These are phyloP conservation scores for Antechinus stuartii DNA, from an alignment of 2,113 vertebrate genomes.

Conservation along the genomic window DNA sequence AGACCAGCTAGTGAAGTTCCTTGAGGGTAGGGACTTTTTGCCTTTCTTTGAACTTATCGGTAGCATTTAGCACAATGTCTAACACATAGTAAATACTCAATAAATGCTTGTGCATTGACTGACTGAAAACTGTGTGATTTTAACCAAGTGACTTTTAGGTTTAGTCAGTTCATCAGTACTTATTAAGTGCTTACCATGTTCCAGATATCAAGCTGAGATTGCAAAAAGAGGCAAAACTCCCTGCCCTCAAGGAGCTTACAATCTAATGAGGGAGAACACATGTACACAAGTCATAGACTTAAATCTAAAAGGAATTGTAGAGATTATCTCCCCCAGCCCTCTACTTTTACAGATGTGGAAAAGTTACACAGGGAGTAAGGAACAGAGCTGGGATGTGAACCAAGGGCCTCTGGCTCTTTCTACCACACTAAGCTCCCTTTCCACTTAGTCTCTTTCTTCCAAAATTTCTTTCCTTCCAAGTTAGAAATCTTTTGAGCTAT, in stretches of 20 bases:
- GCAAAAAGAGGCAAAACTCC: neutral
- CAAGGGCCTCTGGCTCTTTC: neutral
- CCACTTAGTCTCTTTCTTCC: neutral
- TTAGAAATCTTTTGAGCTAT: neutral
- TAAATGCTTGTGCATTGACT: neutral
- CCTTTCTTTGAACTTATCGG: neutral
- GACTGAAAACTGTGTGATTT: neutral
- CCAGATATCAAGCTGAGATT: neutral
- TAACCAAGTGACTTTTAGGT: neutral
- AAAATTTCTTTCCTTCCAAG: neutral
- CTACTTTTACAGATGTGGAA: neutral
- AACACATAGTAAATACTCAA: neutral
- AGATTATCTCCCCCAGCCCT: neutral
- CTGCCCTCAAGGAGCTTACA: neutral
- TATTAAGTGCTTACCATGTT: neutral
- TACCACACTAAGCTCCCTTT: neutral
- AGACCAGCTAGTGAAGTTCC: neutral
- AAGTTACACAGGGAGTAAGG: neutral
- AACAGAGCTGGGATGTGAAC: neutral
- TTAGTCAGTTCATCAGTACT: neutral
- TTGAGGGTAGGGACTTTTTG: neutral
- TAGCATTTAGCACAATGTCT: neutral
- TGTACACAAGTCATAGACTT: neutral
- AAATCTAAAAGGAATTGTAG: neutral
- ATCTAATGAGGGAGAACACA: neutral